Evolutionary conservation across 2,797 vertebrate species (phyloP), one percentile per base, ranked within the genome.

Genomic region (Florisuga fusca): DNA sequence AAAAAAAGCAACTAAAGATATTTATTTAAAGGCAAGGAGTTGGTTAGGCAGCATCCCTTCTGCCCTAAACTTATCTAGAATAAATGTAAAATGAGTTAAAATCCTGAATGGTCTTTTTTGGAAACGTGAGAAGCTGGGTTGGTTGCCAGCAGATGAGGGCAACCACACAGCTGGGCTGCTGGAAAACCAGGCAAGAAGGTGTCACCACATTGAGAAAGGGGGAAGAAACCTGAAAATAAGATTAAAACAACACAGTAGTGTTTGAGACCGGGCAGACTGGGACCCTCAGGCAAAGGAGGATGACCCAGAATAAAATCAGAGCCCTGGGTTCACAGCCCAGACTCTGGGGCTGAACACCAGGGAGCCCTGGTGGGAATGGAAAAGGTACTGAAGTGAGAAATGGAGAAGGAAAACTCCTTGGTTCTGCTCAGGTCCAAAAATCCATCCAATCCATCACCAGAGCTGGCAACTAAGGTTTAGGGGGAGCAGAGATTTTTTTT

Each of bases 101-200:
- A 81, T 25, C 27, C 36, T 33, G 18, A n/a, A 9, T 21, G 16
- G 16, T 48, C 6, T 10, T 12, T 48, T 48, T 48, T 10, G 48
- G 11, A 23, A 23, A 57, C 45, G 57, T 0, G 4, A 78, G 23
- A 29, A 68, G 48, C 33, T 2, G 1, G 48, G 23, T 3, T 29
- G 15, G 34, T 33, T 3, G 2, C 18, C 84, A 48, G 46, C 29
- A 36, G 17, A 27, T 2, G 4, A 62, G 15, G 33, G 29, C 12
- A 38, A 78, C 6, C 1, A 0, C 19, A 12, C 0, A 12, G 55
- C 15, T 2, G 0, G 36, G 19, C 48, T 5, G 3, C 25, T 38
- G 64, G 67, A 73, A 46, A 69, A 71, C 58, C 31, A 13, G 34
- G 20, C 15, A 59, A 48, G 66, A 48, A 29, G 2, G 4, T 8